phyloP scores from a whole-genome alignment of 2,797 vertebrate species.

The Prionace glauca region DNA sequence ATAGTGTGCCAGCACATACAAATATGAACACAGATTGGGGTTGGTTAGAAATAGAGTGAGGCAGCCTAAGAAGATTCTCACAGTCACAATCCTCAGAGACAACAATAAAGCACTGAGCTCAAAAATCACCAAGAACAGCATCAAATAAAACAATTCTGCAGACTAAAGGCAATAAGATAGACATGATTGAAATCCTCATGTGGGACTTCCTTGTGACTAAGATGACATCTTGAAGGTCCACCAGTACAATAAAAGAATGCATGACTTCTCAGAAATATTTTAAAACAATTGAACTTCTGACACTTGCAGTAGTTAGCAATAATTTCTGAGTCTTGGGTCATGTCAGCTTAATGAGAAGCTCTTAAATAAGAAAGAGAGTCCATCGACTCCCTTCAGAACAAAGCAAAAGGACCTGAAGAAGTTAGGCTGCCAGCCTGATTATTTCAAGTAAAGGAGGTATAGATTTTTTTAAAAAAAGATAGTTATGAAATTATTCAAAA shows the following conservation, averaged over 20 bases:
- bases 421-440: not conserved
- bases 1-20: not conserved
- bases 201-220: not conserved
- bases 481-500: not conserved
- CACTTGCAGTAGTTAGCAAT: not conserved
- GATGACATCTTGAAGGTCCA: not conserved
- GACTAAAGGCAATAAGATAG: not conserved
- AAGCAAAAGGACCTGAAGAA: not conserved
- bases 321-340: not conserved
- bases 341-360: not conserved
- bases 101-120: not conserved
- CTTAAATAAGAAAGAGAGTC: not conserved
- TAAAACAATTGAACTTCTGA: not conserved
- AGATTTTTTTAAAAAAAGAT: not conserved
- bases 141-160: not conserved
- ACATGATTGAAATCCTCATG: not conserved
- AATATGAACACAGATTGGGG: not conserved
- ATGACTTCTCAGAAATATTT: not conserved
- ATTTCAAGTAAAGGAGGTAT: not conserved
- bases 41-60: not conserved
- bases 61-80: not conserved
- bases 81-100: not conserved
- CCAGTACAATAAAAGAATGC: not conserved
- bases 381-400: not conserved
- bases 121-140: not conserved